Evolutionary conservation across 2,113 vertebrate genomes (phyloP).

Genomic region (Semnopithecus entellus): DNA sequence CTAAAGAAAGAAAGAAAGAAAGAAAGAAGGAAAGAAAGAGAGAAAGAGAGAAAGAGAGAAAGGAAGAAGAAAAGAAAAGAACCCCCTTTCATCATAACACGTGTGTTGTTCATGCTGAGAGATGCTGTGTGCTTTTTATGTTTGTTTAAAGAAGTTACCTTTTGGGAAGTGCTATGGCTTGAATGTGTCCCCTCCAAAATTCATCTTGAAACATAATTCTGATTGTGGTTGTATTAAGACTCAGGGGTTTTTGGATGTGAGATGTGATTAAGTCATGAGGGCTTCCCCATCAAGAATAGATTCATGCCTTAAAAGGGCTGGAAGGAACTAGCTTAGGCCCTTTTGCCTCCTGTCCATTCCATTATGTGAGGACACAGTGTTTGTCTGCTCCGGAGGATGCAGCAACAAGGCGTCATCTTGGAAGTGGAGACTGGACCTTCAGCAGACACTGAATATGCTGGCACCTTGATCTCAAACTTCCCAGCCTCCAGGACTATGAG

Average conservation of each 20-base stretch:
- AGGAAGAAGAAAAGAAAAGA: neutral
- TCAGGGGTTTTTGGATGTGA: neutral
- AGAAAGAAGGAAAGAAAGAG: rapidly evolving
- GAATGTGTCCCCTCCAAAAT: neutral
- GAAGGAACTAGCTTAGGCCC: neutral
- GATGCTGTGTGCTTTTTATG: conserved; percentile 85
- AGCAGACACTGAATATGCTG: neutral
- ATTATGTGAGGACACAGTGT: neutral
- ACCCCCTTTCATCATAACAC: conserved; percentile 91
- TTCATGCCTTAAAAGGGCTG: neutral
- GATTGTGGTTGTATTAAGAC: neutral
- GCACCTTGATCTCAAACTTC: neutral
- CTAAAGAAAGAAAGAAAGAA: too few relatives aligned
- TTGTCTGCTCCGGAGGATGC: neutral
- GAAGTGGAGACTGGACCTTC: neutral
- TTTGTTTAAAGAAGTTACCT: conserved; percentile 90
- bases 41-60: rapidly evolving
- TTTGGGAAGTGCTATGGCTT: conserved; percentile 65
- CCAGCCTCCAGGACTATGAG: neutral
- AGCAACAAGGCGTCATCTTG: neutral
- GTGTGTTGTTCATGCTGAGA: conserved; percentile 89
- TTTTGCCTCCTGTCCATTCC: neutral
- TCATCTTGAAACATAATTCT: neutral
- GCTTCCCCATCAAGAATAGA: neutral
- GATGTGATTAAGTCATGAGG: neutral